These are phyloP conservation scores for Acanthaster planci DNA, from an alignment of 35 echinoderm and acorn worm species.

Conservation along the genomic window DNA sequence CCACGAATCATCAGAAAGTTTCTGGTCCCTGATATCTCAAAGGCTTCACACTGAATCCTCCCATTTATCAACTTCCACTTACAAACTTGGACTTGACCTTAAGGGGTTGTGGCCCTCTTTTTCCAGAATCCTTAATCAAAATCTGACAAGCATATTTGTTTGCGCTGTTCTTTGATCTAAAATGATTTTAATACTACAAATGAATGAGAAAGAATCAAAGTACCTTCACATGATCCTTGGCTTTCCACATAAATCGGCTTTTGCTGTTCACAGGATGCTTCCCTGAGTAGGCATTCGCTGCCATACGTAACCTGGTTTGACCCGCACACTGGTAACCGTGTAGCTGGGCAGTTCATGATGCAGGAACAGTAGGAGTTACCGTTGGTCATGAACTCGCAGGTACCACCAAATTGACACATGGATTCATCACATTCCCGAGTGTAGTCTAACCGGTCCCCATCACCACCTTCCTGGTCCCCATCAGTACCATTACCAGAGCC, in stretches of 20 bases:
- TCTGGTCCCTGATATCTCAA: too few relatives aligned
- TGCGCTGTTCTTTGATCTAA: too few relatives aligned
- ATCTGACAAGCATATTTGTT: too few relatives aligned
- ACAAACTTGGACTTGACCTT: too few relatives aligned
- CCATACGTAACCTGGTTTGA: constrained; percentile 79
- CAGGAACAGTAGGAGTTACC: constrained; percentile 60
- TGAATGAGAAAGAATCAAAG: neutral
- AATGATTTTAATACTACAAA: neutral
- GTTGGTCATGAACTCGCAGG: constrained; percentile 43
- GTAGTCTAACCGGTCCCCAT: neutral
- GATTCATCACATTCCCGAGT: constrained; percentile 61
- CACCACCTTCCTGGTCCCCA: neutral
- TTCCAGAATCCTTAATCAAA: too few relatives aligned
- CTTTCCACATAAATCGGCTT: constrained; percentile 24
- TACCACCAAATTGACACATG: constrained; percentile 73
- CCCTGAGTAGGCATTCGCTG: constrained; percentile 77
- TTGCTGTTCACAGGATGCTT: constrained; percentile 70
- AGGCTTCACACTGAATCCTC: too few relatives aligned
- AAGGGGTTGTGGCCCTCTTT: too few relatives aligned
- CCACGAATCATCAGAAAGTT: too few relatives aligned
- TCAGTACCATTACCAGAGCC: constrained; percentile 44
- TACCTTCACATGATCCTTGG: constrained; percentile 89
- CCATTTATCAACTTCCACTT: too few relatives aligned
- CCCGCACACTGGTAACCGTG: constrained; percentile 71
- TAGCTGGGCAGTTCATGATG: constrained; percentile 77